Evolutionary conservation across 2,113 vertebrate genomes (phyloP), one percentile per base, ranked within the genome.

Genomic region (Falcunculus frontatus): DNA sequence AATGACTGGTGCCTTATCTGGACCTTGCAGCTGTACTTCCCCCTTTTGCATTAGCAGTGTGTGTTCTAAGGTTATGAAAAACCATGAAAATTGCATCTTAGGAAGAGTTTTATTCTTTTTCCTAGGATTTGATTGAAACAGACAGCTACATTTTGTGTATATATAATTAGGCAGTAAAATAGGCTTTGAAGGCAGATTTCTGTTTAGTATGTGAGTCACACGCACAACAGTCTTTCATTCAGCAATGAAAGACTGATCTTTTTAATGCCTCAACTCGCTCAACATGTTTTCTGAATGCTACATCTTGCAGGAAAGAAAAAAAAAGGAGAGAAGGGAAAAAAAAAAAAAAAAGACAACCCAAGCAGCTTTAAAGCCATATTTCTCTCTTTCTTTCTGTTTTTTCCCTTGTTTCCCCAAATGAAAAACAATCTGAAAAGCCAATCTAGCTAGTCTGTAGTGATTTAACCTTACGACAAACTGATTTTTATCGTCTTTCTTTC

Each of bases 141-240:
- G 98, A 98, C 98, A 98, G 98, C 98, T 98, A 98, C 98, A 98
- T 98, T 98, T 98, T 98, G 97, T 98, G 98, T 98, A 98, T 98
- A 98, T 98, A 98, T 98, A 98, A 98, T 98, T 98, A 98, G 98
- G 97, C 96, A 98, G 98, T 97, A 98, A 98, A 98, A 98, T 97
- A 97, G 97, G 96, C 98, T 98, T 98, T 98, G 98, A 98, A 98
- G 97, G 97, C 97, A 98, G 96, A 97, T 98, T 98, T 97, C 97
- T 97, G 95, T 97, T 98, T 98, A 98, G 98, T 98, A 98, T 98
- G 98, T 98, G 97, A 98, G 98, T 98, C 98, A 98, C 98, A 98
- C 16, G n/a, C 94, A 96, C 97, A 97, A 95, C 96, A 97, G 97
- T 96, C 97, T 98, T 98, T 98, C 98, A 98, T 98, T 98, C 98